Conservation (phyloP, 2,888 invertebrate genomes). For the Ochlodes sylvanus region DNA sequence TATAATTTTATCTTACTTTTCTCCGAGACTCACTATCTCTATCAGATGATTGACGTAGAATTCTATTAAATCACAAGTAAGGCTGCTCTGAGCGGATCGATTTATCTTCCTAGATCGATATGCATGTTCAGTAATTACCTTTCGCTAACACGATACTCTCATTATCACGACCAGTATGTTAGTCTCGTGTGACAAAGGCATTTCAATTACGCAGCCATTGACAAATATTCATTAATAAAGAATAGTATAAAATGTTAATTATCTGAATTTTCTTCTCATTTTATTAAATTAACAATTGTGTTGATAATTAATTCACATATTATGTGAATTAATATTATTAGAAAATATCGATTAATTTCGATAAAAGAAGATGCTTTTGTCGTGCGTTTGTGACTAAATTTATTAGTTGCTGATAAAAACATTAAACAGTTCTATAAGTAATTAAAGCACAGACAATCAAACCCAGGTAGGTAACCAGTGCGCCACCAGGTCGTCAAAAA, state of each 20-base stretch:
- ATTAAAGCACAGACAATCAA: too few relatives aligned
- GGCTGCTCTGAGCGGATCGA: constrained; percentile 26
- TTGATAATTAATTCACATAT: too few relatives aligned
- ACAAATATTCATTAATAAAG: constrained; percentile 15
- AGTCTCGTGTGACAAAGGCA: constrained; percentile 38
- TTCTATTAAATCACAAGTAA: constrained; percentile 29
- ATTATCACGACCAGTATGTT: constrained; percentile 26
- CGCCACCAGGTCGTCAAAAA: too few relatives aligned
- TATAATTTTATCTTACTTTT: background rate
- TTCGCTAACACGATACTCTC: constrained; percentile 34
- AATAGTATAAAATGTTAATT: background rate
- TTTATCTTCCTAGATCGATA: constrained; percentile 45
- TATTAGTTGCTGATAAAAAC: too few relatives aligned
- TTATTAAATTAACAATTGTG: too few relatives aligned
- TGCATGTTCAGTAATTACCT: constrained; percentile 45
- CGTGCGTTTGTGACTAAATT: too few relatives aligned
- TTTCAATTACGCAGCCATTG: constrained; percentile 32
- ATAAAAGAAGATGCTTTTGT: too few relatives aligned
- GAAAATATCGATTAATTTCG: too few relatives aligned
- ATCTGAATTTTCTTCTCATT: background rate
- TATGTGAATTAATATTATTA: too few relatives aligned
- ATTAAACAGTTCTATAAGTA: too few relatives aligned
- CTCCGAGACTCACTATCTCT: background rate
- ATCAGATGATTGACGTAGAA: constrained; percentile 27
- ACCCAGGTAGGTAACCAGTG: too few relatives aligned